Evolutionary conservation across 2,888 invertebrate genomes (phyloP).

Genomic region (Agrochola lota): DNA sequence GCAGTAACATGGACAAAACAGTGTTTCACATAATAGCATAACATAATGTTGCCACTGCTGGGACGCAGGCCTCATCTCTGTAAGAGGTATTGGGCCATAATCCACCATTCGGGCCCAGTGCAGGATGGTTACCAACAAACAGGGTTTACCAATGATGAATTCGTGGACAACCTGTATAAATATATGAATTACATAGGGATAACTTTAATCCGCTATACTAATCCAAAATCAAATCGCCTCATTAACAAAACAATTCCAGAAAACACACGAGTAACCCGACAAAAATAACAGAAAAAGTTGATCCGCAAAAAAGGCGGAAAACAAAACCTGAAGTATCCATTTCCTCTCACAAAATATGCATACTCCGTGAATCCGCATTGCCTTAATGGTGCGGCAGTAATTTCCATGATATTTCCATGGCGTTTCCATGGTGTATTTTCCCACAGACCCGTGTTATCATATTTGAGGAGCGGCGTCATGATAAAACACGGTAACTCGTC

Average conservation of each 20-base stretch:
- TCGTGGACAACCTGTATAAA: not conserved
- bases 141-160: not conserved
- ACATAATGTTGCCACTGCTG: too few species aligned
- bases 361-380: constrained; percentile 68
- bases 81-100: too few species aligned
- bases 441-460: constrained; percentile 73
- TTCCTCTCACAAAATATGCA: constrained; percentile 70
- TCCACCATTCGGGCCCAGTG: too few species aligned
- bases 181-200: not conserved
- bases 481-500: constrained; percentile 80
- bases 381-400: constrained; percentile 73
- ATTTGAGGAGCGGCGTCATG: constrained; percentile 74
- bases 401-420: constrained; percentile 75
- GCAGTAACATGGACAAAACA: too few species aligned
- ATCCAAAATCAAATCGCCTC: not conserved
- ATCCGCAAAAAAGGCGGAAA: constrained; percentile 37
- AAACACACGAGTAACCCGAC: not conserved
- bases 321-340: constrained; percentile 54
- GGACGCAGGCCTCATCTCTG: too few species aligned
- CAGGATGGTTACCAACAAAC: not conserved
- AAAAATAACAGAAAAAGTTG: not conserved
- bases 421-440: constrained; percentile 74
- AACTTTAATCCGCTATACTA: not conserved
- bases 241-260: not conserved
- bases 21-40: not conserved